These are phyloP conservation scores for Pogona vitticeps DNA, from an alignment of 2,113 vertebrate species.

Conservation along the genomic window DNA sequence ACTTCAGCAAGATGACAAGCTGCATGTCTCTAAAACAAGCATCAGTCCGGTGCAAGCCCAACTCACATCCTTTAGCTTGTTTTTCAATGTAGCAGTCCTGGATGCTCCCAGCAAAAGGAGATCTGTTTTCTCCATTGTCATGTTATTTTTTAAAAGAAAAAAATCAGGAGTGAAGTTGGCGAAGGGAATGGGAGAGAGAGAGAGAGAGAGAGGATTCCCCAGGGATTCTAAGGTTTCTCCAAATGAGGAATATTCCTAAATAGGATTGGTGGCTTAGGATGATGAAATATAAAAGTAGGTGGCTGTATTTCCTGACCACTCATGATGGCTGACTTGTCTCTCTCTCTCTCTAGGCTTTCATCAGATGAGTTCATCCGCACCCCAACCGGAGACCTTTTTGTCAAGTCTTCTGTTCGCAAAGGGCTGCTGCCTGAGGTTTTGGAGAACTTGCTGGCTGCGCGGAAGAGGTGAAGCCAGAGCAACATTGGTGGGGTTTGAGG, in stretches of 20 bases:
- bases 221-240: background rate
- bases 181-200: too few relatives aligned
- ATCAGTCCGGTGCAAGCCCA: background rate
- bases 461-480: slow-evolving; percentile 80
- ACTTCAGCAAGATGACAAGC: background rate
- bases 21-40: background rate
- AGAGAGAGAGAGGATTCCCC: too few relatives aligned
- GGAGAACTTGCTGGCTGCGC: slow-evolving; percentile 88
- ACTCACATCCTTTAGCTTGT: background rate
- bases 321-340: background rate
- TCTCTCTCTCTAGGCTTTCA: slow-evolving; percentile 72
- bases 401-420: slow-evolving; percentile 86
- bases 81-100: background rate
- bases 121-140: background rate
- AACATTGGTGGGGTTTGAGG: background rate
- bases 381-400: slow-evolving; percentile 87
- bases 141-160: too few relatives aligned
- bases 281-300: background rate
- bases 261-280: background rate
- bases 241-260: background rate
- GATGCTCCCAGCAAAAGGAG: background rate
- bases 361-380: slow-evolving; percentile 89
- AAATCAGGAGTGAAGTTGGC: background rate
- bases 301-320: background rate
- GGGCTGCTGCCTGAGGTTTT: slow-evolving; percentile 92